Conservation (phyloP, 2,888 invertebrate species). For the Andrena minutula region DNA sequence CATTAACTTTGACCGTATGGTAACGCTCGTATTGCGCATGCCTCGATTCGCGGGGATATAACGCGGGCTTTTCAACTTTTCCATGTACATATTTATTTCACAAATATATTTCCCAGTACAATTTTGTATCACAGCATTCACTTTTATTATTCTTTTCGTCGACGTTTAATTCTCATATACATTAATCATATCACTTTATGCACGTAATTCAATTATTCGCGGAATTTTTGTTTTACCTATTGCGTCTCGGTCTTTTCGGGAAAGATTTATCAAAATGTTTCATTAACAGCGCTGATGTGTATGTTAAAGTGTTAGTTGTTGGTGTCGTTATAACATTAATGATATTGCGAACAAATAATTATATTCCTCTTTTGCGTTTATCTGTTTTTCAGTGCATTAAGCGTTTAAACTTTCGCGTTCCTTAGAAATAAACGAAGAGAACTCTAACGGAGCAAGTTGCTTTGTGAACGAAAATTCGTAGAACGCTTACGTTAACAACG, state of each 20-base stretch:
- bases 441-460: slow-evolving; percentile 31
- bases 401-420: slow-evolving; percentile 27
- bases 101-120: slow-evolving; percentile 38
- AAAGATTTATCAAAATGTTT: slow-evolving; percentile 35
- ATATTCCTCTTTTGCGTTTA: slow-evolving; percentile 14
- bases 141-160: neutral
- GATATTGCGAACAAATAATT: slow-evolving; percentile 16
- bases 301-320: slow-evolving; percentile 7
- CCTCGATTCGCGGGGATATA: neutral
- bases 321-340: slow-evolving; percentile 9
- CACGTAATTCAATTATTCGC: slow-evolving; percentile 36
- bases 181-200: slow-evolving; percentile 10
- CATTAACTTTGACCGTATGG: slow-evolving; percentile 34
- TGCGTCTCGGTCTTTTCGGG: slow-evolving; percentile 18
- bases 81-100: slow-evolving; percentile 22
- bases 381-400: slow-evolving; percentile 10
- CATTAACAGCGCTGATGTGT: slow-evolving; percentile 26
- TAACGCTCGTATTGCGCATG: slow-evolving; percentile 17
- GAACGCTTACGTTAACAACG: slow-evolving; percentile 54
- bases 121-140: slow-evolving; percentile 38
- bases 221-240: slow-evolving; percentile 42
- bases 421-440: slow-evolving; percentile 33
- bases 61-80: slow-evolving; percentile 29
- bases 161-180: neutral
- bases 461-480: slow-evolving; percentile 41